Evolutionary conservation across 2,888 invertebrate genomes (phyloP).

Genomic region (Philopedon plagiatum): DNA sequence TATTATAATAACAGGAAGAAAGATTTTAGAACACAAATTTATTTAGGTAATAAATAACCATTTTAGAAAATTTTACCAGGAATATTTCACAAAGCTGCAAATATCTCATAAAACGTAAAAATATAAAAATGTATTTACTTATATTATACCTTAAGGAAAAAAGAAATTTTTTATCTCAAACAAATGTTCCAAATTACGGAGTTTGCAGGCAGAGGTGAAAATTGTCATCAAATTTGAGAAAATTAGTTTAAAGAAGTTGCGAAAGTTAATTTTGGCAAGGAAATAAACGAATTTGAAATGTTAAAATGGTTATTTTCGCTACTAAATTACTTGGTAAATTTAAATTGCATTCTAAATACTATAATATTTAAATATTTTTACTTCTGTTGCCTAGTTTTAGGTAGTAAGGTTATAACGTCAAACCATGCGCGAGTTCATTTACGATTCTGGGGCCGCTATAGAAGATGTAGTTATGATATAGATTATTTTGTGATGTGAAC

Average conservation of each 20-base stretch:
- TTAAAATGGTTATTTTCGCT: constrained; percentile 23
- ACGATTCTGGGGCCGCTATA: no score
- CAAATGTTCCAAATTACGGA: constrained; percentile 42
- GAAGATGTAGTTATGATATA: no score
- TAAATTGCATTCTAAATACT: constrained; percentile 11
- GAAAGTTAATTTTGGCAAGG: constrained; percentile 45
- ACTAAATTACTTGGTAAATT: constrained; percentile 9
- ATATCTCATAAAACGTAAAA: neutral
- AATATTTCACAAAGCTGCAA: neutral
- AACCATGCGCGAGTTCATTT: no score
- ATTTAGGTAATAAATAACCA: no score
- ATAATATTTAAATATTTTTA: no score
- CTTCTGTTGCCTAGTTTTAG: no score
- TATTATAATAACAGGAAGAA: no score
- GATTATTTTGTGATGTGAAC: no score
- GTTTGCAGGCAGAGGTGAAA: constrained; percentile 50
- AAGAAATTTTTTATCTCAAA: constrained; percentile 35
- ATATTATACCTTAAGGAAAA: constrained; percentile 6
- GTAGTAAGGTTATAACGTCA: no score
- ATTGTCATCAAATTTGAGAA: constrained; percentile 59
- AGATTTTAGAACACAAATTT: no score
- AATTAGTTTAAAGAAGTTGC: constrained; percentile 57
- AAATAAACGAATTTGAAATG: constrained; percentile 51
- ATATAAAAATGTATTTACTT: constrained; percentile 4
- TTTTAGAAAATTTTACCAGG: neutral